Evolutionary conservation across 2,797 vertebrate species (phyloP).

Genomic region (Characodon lateralis): DNA sequence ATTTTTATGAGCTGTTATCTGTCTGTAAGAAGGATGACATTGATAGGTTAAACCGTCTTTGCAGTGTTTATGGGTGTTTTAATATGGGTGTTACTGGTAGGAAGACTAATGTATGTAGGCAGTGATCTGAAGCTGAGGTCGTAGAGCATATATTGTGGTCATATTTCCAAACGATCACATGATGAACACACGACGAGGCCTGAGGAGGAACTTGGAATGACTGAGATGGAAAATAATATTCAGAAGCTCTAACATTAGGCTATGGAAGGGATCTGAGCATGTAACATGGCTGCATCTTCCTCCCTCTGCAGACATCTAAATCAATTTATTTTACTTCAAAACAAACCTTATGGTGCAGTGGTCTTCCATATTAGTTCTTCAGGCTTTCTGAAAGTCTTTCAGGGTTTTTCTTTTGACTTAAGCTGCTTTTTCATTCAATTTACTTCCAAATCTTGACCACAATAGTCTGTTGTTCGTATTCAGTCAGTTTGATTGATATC

Average conservation of each 20-base stretch:
- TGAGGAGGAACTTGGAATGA: slow-evolving; percentile 60
- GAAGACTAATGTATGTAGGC: accelerated
- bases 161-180: slow-evolving; percentile 67
- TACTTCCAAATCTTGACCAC: background rate
- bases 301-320: background rate
- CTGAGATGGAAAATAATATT: slow-evolving; percentile 29
- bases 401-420: background rate
- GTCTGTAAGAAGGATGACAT: slow-evolving; percentile 55
- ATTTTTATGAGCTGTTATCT: accelerated
- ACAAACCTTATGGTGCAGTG: background rate
- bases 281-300: background rate
- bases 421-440: background rate
- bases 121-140: background rate
- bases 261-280: background rate
- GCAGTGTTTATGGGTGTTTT: background rate
- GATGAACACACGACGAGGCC: slow-evolving; percentile 62
- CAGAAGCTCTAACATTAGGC: background rate
- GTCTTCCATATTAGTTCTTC: background rate
- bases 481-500: background rate
- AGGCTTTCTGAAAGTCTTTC: background rate
- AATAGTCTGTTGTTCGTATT: background rate
- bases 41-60: slow-evolving; percentile 32
- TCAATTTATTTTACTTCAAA: background rate
- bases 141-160: background rate
- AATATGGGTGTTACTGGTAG: accelerated